Conservation (phyloP, 2,888 invertebrate genomes). For the Tetrapedia diversipes region DNA sequence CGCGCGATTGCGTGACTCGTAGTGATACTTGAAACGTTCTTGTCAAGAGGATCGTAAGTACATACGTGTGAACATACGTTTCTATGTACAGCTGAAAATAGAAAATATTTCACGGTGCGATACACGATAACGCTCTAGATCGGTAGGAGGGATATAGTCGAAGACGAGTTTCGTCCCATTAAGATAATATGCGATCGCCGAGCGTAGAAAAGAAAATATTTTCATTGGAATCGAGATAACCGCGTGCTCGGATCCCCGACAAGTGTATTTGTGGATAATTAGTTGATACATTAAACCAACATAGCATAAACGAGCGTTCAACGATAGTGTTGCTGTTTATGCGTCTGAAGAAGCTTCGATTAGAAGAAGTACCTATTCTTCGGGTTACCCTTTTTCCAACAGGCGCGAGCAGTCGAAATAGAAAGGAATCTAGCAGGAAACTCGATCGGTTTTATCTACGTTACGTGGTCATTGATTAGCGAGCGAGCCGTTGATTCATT, state of each 20-base stretch:
- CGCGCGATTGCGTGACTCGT: not conserved
- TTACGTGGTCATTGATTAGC: conserved; percentile 33
- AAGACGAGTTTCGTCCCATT: not conserved
- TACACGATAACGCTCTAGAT: not conserved
- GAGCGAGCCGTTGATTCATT: conserved; percentile 27
- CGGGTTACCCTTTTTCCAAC: not conserved
- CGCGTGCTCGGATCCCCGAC: not conserved
- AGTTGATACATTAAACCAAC: not conserved
- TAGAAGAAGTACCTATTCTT: too few relatives aligned
- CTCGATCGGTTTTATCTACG: conserved; percentile 14
- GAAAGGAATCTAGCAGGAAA: not conserved
- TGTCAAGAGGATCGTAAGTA: not conserved
- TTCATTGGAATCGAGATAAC: conserved; percentile 5
- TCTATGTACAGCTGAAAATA: not conserved
- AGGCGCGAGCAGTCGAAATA: not conserved
- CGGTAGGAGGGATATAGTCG: not conserved
- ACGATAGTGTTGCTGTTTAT: not conserved
- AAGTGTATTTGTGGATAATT: conserved; percentile 9
- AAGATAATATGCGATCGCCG: not conserved
- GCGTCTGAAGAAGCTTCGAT: too few relatives aligned
- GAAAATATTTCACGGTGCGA: not conserved
- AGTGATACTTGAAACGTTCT: not conserved
- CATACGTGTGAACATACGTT: too few relatives aligned
- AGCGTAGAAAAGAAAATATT: not conserved
- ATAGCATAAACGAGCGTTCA: conserved; percentile 3